Base-by-base conservation (phyloP, 2,113 vertebrate genomes). In the Phycodurus eques region DNA sequence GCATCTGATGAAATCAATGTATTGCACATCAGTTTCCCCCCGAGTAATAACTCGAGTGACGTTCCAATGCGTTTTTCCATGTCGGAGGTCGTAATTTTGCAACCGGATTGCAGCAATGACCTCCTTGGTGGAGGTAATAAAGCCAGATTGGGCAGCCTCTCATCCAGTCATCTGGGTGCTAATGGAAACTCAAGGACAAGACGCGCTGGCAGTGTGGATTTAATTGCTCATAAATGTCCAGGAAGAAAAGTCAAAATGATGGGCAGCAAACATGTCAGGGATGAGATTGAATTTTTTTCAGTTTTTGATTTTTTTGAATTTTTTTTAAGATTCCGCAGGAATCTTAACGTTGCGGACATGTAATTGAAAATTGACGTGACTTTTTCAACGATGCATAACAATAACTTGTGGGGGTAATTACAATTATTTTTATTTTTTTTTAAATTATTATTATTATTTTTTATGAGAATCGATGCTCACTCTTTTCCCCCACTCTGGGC, bases 221-320 rank as follows among this genome's bases (percentile, higher is more conserved):
- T 81, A 80, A 74, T 66, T 19, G 39, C 62, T 49, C 19, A 74
- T 80, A 60, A 80, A 74, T 73, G 73, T 72, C 33, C 22, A 54
- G 5, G 19, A 20, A 54, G 67, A 65, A 51, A 79, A 2, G n/a
- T 78, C 35, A 68, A 42, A 68, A 67, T 71, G 31, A 76, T 6
- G 71, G 73, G 54, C 69, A 60, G 46, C 5, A 33, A 70, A 73
- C 20, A 22, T 61, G 56, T 47, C 69, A 46, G 44, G 33, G 51
- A 70, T 70, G 8, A 27, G 14, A 68, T 11, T 27, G 1, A 27
- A 27, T 27, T 27, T 27, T 27, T 27, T 49, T 66, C 5, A 10
- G 5, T 62, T 5, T 62, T 56, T 56, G 22, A 56, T 22, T 56
- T 9, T 14, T 8, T 31, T 59, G 8, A 15, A 35, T 46, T 47